These are phyloP conservation scores for Sebastes variabilis DNA, from an alignment of 2,797 vertebrate genomes.

Conservation along the genomic window DNA sequence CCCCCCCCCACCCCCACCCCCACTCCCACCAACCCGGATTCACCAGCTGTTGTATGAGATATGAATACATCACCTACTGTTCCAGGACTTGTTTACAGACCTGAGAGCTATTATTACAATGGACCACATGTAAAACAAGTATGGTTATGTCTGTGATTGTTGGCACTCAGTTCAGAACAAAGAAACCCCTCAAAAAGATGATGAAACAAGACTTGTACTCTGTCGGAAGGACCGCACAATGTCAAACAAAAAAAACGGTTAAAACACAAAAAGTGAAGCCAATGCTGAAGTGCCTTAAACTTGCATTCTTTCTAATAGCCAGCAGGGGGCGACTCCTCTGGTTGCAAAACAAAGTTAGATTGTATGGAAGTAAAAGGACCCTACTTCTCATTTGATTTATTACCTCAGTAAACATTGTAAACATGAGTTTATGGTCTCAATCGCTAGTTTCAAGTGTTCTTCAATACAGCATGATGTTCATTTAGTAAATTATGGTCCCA, in stretches of 20 bases:
- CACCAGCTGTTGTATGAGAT: conserved; percentile 69
- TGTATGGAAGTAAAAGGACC: too few species aligned
- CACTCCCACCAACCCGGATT: background rate
- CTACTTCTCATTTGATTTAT: too few species aligned
- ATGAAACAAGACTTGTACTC: background rate
- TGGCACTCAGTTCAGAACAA: background rate
- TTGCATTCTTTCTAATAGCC: too few species aligned
- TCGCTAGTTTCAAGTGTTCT: too few species aligned
- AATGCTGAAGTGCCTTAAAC: too few species aligned
- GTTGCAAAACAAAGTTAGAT: too few species aligned
- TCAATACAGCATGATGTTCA: too few species aligned
- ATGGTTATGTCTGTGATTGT: background rate
- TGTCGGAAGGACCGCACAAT: background rate
- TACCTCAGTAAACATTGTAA: too few species aligned
- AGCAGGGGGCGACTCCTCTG: too few species aligned
- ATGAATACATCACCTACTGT: conserved; percentile 54
- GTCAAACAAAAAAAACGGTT: background rate
- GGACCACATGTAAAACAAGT: conserved; percentile 44
- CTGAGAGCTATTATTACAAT: conserved; percentile 53
- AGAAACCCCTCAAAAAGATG: background rate
- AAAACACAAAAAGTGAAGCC: background rate
- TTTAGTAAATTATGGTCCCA: too few species aligned
- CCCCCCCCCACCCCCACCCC: too few species aligned
- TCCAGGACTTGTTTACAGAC: conserved; percentile 58
- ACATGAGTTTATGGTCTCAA: too few species aligned